A percentile compares a stretch with the other conserved stretches of the same genome.
phyloP scores from a whole-genome alignment of 2,888 invertebrate genomes.

The Mantis religiosa region DNA sequence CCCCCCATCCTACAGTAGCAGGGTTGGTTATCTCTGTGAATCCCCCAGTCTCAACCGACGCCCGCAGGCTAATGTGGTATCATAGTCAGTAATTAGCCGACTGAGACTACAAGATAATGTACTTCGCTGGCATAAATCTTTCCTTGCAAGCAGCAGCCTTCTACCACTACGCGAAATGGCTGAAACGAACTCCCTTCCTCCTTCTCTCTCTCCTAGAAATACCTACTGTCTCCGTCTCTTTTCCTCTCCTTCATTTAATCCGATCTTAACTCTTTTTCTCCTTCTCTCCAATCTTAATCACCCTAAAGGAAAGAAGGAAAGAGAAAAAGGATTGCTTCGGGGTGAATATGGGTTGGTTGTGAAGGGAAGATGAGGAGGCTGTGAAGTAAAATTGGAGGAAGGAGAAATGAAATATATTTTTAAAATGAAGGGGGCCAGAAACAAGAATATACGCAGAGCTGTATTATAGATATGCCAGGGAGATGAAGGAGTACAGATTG shows the following conservation, averaged over 20 bases:
- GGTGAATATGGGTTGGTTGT: constrained; percentile 14
- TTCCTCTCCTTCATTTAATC: constrained; percentile 22
- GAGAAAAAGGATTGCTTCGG: constrained; percentile 9
- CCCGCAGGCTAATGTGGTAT: constrained; percentile 52
- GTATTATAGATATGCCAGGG: not conserved
- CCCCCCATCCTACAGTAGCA: not conserved
- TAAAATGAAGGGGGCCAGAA: not conserved
- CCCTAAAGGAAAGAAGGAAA: constrained; percentile 23
- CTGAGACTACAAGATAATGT: constrained; percentile 55
- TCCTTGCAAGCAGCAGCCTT: constrained; percentile 31
- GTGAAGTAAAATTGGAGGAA: not conserved
- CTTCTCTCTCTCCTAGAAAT: constrained; percentile 1
- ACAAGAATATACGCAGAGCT: not conserved
- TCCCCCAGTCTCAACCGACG: constrained; percentile 37
- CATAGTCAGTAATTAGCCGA: constrained; percentile 54
- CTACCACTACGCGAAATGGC: constrained; percentile 23
- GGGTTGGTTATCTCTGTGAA: constrained; percentile 31
- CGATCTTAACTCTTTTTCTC: not conserved
- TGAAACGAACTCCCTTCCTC: constrained; percentile 19
- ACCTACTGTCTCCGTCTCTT: constrained; percentile 9
- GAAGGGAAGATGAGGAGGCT: not conserved
- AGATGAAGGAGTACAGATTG: too few relatives aligned
- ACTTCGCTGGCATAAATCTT: constrained; percentile 53
- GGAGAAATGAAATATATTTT: constrained; percentile 3
- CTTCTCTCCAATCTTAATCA: constrained; percentile 23